Evolutionary conservation across 2,888 invertebrate species (phyloP), one percentile per base, ranked within the genome.

Genomic region (Dicranocentrus wangi): DNA sequence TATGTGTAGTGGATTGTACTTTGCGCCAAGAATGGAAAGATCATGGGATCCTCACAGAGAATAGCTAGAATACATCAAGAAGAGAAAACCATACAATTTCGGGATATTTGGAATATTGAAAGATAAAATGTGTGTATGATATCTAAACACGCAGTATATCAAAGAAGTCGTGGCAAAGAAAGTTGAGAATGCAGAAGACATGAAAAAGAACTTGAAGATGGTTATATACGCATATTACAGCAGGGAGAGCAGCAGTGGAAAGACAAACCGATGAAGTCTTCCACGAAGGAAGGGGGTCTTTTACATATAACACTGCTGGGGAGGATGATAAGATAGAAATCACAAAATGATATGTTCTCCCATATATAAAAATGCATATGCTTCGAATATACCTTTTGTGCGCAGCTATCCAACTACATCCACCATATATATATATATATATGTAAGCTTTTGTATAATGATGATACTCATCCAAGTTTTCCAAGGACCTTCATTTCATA

Each of bases 311-410:
- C 47, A 55, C 25, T 55, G 15, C 23, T 55, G 23, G 23, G 15
- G 19, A 55, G 25, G 55, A 25, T 55, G 55, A 55, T 55, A 55
- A 55, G 55, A 55, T 55, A 25, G 55, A 55, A 55, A 55, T 55
- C 55, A 25, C 8, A 19, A 2, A 47, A n/a, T 47, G 47, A 23
- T 55, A 21, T 55, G 1, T 51, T 1, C 51, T 2, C 8, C 1
- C 19, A 51, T 51, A 51, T 51, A 39, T 39, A 15, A 47, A 15
- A 47, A 51, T 51, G 19, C 19, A 1, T n/a, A 47, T 8, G n/a
- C 47, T 3, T n/a, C n/a, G n/a, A n/a, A n/a, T n/a, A n/a, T n/a
- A n/a, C n/a, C n/a, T n/a, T n/a, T n/a, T n/a, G 8, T 51, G 8
- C 19, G 19, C 47, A 19, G 8, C 5, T 2, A 3, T 51, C 17